A percentile compares a stretch with the other conserved stretches of the same genome.
Conservation (phyloP, 2,888 invertebrate species). For the Euphydryas editha region DNA sequence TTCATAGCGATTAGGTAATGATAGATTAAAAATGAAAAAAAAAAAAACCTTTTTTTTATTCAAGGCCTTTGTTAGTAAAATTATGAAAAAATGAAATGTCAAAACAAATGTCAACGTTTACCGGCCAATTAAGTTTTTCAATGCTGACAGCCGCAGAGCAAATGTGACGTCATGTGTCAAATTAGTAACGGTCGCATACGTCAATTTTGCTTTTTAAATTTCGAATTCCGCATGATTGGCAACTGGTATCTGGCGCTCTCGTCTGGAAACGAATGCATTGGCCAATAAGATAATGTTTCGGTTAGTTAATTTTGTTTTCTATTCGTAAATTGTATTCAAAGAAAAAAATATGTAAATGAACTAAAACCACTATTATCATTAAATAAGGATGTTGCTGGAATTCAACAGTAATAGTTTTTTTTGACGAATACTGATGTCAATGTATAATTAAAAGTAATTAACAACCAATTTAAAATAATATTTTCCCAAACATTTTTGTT, state of each 20-base stretch:
- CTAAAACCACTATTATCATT: neutral
- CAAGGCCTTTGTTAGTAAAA: neutral
- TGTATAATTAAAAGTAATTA: no score
- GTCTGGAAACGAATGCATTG: constrained; percentile 56
- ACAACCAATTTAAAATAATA: no score
- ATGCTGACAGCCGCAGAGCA: constrained; percentile 61
- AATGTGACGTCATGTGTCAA: constrained; percentile 78
- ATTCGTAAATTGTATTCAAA: neutral
- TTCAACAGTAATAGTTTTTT: no score
- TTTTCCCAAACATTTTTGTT: no score
- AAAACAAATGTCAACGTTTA: constrained; percentile 25
- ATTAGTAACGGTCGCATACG: constrained; percentile 74
- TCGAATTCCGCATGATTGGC: constrained; percentile 73
- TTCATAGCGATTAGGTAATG: constrained; percentile 3
- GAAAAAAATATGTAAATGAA: neutral
- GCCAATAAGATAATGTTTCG: constrained; percentile 50
- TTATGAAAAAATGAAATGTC: neutral
- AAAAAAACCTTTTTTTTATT: neutral
- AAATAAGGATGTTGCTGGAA: no score
- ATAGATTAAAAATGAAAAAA: neutral
- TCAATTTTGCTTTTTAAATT: constrained; percentile 77
- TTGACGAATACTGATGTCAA: no score
- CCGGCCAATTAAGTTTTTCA: constrained; percentile 58
- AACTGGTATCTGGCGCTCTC: constrained; percentile 68
- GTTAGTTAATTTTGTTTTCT: constrained; percentile 11